A percentile compares a stretch with the other conserved stretches of the same genome.
Conservation (phyloP, 2,888 invertebrate genomes). For the Lochmaea capreae region DNA sequence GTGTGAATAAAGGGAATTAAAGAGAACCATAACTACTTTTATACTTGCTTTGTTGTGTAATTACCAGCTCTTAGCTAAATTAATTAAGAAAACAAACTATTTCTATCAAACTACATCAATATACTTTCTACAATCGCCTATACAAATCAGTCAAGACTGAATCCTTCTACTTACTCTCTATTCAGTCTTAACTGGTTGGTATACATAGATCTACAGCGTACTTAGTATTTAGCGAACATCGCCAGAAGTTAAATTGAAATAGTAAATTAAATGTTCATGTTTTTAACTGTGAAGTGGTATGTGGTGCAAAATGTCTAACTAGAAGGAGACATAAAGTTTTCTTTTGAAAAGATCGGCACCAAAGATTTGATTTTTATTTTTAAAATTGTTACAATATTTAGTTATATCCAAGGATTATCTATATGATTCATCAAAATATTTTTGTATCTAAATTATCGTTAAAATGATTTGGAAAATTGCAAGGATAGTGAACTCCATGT, state of each 20-base stretch:
- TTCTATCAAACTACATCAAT: background rate
- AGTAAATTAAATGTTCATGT: slow-evolving; percentile 14
- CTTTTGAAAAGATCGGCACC: background rate
- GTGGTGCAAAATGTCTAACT: slow-evolving; percentile 39
- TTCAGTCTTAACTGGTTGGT: background rate
- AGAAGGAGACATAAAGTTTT: slow-evolving; percentile 1
- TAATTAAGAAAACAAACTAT: background rate
- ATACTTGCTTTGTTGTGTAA: background rate
- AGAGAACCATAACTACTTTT: no score
- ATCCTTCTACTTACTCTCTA: background rate
- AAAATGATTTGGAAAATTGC: no score
- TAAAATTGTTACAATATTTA: background rate
- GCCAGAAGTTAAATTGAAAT: slow-evolving; percentile 16
- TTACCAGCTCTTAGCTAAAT: background rate
- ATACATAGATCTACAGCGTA: background rate
- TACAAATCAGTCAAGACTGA: background rate
- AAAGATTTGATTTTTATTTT: background rate
- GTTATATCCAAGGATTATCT: no score
- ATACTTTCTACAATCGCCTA: background rate
- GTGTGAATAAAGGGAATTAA: no score
- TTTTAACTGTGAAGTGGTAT: slow-evolving; percentile 32
- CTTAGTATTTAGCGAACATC: slow-evolving; percentile 1
- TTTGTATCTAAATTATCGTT: no score
- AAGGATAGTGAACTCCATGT: no score
- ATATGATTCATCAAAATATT: no score